Evolutionary conservation across 1,140 invertebrate genomes (phyloP), one percentile per base, ranked within the genome.

Genomic region (Drosophila funebris): DNA sequence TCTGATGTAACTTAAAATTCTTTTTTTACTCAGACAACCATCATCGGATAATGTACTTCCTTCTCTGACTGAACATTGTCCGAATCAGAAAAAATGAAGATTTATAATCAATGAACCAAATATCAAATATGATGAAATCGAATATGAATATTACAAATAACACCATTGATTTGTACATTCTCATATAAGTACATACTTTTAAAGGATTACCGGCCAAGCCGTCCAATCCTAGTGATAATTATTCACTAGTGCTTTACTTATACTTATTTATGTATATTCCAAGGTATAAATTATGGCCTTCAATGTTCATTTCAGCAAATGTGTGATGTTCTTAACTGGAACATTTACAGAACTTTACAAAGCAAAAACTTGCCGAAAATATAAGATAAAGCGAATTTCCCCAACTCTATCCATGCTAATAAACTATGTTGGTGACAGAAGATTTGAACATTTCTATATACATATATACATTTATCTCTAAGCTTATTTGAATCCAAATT

Each of bases 11-110:
- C 16, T 22, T 33, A 33, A 9, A 27, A 46, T 36, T 16, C 61
- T 9, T 14, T 18, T 29, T 18, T 0, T 33, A 76, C 54, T 1
- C 44, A 90, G 88, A 27, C 79, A 90, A 61, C 41, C 70, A 56
- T 90, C 88, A 24, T 22, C 54, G 24, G 88, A 90, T 29, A 60
- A 64, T 60, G 52, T 78, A 13, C 83, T 88, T 58, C 88, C 88
- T 46, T 57, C 77, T 4, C 37, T 90, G 22, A 68, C 57, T 7
- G 88, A 90, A 73, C 54, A 69, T 43, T 72, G 68, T 44, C 20
- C 64, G 20, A 72, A 54, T 33, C 57, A 72, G n/a, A 22, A 71
- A 68, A 52, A 58, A 18, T 53, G 62, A 75, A 20, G 67, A 75
- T 20, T 36, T 27, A 18, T 74, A 74, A 58, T 52, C 27, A 54